phyloP scores from a whole-genome alignment of 2,888 invertebrate genomes.

The Acronicta psi region DNA sequence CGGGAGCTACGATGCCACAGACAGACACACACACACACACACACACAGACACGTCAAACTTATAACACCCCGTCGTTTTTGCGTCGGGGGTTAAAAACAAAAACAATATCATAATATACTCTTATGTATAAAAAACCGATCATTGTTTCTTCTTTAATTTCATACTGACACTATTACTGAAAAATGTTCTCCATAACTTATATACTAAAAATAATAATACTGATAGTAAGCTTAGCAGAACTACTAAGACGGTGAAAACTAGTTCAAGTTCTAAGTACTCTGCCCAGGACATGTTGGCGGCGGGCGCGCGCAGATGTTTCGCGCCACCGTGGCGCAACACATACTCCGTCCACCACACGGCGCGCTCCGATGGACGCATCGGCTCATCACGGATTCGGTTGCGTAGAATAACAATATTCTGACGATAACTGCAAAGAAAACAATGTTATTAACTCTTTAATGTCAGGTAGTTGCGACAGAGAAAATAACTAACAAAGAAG shows the following conservation, averaged over 20 bases:
- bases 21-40: too few relatives aligned
- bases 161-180: too few relatives aligned
- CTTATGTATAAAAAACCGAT: too few relatives aligned
- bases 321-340: conserved; percentile 43
- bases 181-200: neutral
- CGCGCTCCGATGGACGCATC: conserved; percentile 63
- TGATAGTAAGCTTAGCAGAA: neutral
- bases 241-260: neutral
- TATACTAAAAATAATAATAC: neutral
- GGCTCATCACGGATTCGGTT: conserved; percentile 30
- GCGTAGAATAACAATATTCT: conserved; percentile 28
- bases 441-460: too few relatives aligned
- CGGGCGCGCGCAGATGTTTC: conserved; percentile 39
- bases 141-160: too few relatives aligned
- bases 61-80: too few relatives aligned
- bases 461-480: too few relatives aligned
- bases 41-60: too few relatives aligned
- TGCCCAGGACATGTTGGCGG: conserved; percentile 31
- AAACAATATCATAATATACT: too few relatives aligned
- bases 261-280: conserved; percentile 26
- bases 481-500: too few relatives aligned
- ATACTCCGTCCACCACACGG: conserved; percentile 83
- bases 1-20: too few relatives aligned
- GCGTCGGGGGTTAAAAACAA: too few relatives aligned
- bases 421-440: conserved; percentile 41